Conservation (phyloP, 2,797 vertebrate genomes). For the Phoeniculus purpureus region DNA sequence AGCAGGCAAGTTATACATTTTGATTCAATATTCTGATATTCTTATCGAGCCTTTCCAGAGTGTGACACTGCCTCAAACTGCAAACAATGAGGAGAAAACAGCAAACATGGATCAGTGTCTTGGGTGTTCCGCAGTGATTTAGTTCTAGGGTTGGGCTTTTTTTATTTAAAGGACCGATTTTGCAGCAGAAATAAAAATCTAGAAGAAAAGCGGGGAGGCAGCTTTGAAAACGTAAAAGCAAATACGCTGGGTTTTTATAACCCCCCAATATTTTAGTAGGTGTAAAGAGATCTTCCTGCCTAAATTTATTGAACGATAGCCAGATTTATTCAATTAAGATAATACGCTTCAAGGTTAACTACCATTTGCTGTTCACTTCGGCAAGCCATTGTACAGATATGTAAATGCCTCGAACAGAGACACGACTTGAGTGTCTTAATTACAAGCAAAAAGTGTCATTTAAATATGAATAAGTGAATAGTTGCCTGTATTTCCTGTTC, state of each 20-base stretch:
- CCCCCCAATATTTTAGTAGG: conserved; percentile 10
- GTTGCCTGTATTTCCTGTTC: conserved; percentile 79
- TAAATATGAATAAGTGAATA: conserved; percentile 83
- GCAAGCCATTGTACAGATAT: conserved; percentile 83
- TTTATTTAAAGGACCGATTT: conserved; percentile 23
- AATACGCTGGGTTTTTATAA: conserved; percentile 3
- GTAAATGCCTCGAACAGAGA: conserved; percentile 81
- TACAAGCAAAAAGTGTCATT: conserved; percentile 81
- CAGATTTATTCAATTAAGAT: conserved; percentile 83
- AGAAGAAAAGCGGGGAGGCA: background rate
- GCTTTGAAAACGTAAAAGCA: conserved; percentile 5
- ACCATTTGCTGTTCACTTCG: conserved; percentile 83
- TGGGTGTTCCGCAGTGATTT: conserved; percentile 43
- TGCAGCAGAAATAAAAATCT: conserved; percentile 41
- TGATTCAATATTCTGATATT: conserved; percentile 76
- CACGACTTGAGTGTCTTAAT: conserved; percentile 83
- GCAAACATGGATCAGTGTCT: conserved; percentile 66
- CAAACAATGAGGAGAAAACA: conserved; percentile 72
- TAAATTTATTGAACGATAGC: conserved; percentile 80
- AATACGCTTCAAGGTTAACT: conserved; percentile 83
- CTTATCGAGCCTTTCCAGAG: conserved; percentile 77
- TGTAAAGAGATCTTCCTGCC: conserved; percentile 71
- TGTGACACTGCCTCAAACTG: conserved; percentile 68
- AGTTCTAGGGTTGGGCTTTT: background rate
- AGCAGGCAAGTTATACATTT: conserved; percentile 60